Conservation (phyloP, 2,888 invertebrate species). For the Polylopha cassiicola region DNA sequence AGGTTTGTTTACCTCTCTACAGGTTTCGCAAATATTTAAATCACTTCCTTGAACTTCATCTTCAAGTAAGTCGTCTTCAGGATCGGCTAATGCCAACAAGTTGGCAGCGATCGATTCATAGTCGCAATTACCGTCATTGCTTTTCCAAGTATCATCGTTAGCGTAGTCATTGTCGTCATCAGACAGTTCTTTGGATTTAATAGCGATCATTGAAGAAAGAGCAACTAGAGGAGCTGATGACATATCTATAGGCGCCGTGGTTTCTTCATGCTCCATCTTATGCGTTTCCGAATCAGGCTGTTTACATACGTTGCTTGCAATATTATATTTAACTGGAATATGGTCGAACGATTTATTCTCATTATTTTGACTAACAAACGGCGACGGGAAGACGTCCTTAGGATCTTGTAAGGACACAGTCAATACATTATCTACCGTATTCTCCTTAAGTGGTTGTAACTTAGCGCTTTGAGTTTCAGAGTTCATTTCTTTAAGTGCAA, state of each 20-base stretch:
- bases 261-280: background rate
- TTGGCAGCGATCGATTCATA: conserved; percentile 1
- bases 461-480: too few relatives aligned
- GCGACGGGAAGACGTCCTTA: background rate
- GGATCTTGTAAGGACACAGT: background rate
- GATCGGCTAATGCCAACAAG: conserved; percentile 1
- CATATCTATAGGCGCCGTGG: conserved; percentile 26
- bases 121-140: conserved; percentile 8
- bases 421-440: too few relatives aligned
- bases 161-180: conserved; percentile 3
- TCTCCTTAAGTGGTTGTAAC: too few relatives aligned
- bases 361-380: background rate
- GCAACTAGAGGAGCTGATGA: conserved; percentile 42
- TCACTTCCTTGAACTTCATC: conserved; percentile 34
- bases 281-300: background rate
- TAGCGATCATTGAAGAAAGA: conserved; percentile 38
- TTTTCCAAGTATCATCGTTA: conserved; percentile 4
- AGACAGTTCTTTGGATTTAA: conserved; percentile 32
- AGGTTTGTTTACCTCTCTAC: conserved; percentile 51
- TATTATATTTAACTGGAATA: background rate
- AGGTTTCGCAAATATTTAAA: conserved; percentile 59
- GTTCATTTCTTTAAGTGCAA: too few relatives aligned
- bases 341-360: background rate
- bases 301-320: background rate
- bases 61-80: conserved; percentile 14